Evolutionary conservation across 2,113 vertebrate species (phyloP).

Genomic region (Neolamprologus falcicula): DNA sequence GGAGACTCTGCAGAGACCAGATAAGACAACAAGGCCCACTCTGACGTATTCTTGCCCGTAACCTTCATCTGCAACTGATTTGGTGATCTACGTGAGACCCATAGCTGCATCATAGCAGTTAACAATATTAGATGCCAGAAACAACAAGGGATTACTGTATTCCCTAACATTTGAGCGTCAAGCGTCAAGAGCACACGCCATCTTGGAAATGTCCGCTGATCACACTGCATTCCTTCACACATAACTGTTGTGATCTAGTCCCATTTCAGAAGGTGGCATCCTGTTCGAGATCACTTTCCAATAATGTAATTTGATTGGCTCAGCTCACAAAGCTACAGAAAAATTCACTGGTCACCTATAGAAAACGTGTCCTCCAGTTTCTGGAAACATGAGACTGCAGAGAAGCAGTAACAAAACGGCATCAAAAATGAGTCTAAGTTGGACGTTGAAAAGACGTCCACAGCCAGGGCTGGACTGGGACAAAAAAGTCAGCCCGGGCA

Average conservation of each 20-base stretch:
- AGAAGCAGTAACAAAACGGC: accelerated
- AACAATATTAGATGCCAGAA: background rate
- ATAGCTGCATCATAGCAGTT: background rate
- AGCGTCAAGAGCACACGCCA: accelerated
- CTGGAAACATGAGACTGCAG: background rate
- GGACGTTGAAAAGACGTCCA: background rate
- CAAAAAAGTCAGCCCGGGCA: background rate
- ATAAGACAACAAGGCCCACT: background rate
- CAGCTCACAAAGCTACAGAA: background rate
- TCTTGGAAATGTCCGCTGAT: accelerated
- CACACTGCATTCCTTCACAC: background rate
- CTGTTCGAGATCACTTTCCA: background rate
- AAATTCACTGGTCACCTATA: background rate
- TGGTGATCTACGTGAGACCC: background rate
- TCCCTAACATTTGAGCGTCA: background rate
- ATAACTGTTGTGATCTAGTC: background rate
- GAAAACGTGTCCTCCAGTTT: background rate
- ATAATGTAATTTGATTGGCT: background rate
- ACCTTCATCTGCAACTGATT: background rate
- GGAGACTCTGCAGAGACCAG: background rate
- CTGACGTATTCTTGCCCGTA: background rate
- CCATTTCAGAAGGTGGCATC: background rate
- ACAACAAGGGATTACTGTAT: background rate
- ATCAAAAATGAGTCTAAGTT: background rate
- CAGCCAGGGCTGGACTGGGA: background rate